Evolutionary conservation across 2,113 vertebrate species (phyloP).

Genomic region (Notothenia rossii): DNA sequence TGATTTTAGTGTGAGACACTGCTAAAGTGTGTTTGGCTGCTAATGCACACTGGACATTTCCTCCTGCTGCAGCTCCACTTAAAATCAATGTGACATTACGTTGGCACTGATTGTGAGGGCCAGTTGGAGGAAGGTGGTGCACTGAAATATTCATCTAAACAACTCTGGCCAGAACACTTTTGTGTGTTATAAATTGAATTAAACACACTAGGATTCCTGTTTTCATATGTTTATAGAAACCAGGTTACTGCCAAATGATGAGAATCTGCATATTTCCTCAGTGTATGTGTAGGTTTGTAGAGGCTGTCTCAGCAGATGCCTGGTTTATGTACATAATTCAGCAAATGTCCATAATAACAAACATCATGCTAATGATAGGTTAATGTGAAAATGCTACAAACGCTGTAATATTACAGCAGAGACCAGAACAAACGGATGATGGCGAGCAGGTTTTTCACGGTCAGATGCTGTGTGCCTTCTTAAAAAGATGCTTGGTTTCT

Average conservation of each 20-base stretch:
- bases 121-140: not conserved
- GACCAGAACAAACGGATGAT: not conserved
- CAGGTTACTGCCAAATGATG: not conserved
- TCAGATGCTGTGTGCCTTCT: not conserved
- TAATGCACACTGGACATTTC: not conserved
- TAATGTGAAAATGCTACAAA: slow-evolving; percentile 3
- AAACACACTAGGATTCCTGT: not conserved
- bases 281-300: not conserved
- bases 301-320: slow-evolving; percentile 14
- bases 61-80: not conserved
- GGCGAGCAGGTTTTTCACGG: slow-evolving; percentile 22
- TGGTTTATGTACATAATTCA: slow-evolving; percentile 29
- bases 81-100: not conserved
- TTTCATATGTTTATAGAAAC: not conserved
- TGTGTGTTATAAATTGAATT: not conserved
- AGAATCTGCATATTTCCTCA: not conserved
- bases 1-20: not conserved
- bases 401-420: not conserved
- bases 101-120: not conserved
- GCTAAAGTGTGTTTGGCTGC: not conserved
- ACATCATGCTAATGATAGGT: slow-evolving; percentile 24
- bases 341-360: slow-evolving; percentile 13
- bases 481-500: slow-evolving; percentile 17
- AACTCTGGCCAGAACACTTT: not conserved
- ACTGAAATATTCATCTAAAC: not conserved